Base-by-base conservation (phyloP, 2,888 invertebrate species). In the Drosophila robusta region DNA sequence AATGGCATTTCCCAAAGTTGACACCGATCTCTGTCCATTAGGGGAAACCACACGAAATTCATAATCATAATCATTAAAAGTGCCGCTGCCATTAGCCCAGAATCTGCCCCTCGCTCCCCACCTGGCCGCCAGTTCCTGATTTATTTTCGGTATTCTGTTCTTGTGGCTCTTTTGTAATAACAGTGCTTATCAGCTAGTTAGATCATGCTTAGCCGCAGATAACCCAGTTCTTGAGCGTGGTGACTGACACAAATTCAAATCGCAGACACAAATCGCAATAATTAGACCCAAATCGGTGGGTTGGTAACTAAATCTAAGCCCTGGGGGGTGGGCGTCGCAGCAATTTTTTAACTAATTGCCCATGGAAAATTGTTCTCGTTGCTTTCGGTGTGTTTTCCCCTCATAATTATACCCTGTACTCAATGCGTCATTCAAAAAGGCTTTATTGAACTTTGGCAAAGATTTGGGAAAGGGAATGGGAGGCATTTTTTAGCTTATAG, bases 41-140 rank as follows among this genome's bases (percentile, higher is more conserved):
- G 57, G 66, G 45, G 47, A 49, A 78, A 61, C 34, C 41, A 22
- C 78, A 75, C 65, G 75, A 74, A 86, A 70, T 74, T 69, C 62
- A 75, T 68, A 87, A 87, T 80, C 71, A 78, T 71, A 65, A 80
- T 81, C 69, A 87, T 87, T 71, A 80, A 77, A 68, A 74, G 75
- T 66, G 70, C 84, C 67, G 68, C 73, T 73, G 84, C 58, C 84
- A 83, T 87, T 83, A 74, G 84, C 83, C 83, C 72, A 80, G 83
- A 79, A 80, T 73, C 42, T 41, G 46, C 29, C 32, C 24, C n/a
- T 32, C 24, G 38, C 49, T 18, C 22, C 4, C 11, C 29, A 12
- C 3, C 34, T 16, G 18, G 29, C 22, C 32, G 3, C 14, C 8
- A 38, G 8, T 24, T 51, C 12, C n/a, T 72, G 67, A 36, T 16